Conservation (phyloP, 35 echinoderm and acorn worm genomes). For the Stichopus chloronotus region DNA sequence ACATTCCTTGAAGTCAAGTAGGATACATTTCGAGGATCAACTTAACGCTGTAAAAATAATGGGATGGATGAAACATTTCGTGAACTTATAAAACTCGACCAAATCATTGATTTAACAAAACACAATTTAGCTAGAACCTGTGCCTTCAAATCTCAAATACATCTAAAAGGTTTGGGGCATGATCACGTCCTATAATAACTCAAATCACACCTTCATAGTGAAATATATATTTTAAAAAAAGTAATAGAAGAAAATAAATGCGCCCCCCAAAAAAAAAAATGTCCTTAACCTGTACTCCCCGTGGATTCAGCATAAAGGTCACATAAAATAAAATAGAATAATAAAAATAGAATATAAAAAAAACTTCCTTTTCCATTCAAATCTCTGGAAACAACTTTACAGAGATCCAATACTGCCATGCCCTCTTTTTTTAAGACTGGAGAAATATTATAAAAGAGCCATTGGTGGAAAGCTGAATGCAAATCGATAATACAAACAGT, state of each 20-base stretch:
- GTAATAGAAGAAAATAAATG: background rate
- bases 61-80: no score
- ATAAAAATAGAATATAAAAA: no score
- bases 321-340: background rate
- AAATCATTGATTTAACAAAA: no score
- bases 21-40: no score
- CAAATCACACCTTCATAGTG: no score
- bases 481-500: slow-evolving; percentile 63
- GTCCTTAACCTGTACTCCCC: slow-evolving; percentile 37
- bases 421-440: background rate
- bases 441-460: slow-evolving; percentile 55
- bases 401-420: background rate
- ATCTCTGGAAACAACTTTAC: background rate
- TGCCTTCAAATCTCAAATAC: no score
- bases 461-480: background rate
- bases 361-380: background rate
- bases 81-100: no score
- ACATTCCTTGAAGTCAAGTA: no score
- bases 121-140: no score
- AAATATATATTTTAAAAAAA: background rate
- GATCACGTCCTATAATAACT: background rate
- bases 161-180: background rate
- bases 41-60: no score
- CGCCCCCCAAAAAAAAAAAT: background rate
- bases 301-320: slow-evolving; percentile 17